A percentile compares a stretch with the other conserved stretches of the same genome.
Conservation (phyloP, 2,113 vertebrate genomes). For the Prunella fulvescens region DNA sequence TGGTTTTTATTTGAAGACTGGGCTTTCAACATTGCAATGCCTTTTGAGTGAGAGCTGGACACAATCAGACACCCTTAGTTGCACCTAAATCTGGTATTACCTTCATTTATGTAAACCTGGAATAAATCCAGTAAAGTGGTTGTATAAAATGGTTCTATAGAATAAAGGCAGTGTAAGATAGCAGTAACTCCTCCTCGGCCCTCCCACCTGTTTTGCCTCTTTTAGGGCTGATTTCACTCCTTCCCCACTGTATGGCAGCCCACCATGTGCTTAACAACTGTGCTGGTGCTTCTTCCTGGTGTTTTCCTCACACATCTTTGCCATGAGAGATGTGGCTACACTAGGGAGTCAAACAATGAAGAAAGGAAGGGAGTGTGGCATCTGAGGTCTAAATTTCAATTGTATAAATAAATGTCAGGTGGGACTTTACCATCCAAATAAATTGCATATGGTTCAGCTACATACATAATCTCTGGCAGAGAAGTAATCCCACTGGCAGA, state of each 20-base stretch:
- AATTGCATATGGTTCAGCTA: neutral
- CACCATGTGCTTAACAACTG: neutral
- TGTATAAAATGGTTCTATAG: neutral
- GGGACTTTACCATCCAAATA: neutral
- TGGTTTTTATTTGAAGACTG: neutral
- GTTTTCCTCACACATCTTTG: neutral
- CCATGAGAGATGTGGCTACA: neutral
- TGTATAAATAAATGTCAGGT: neutral
- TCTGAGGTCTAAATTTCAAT: neutral
- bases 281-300: neutral
- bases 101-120: neutral
- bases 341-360: neutral
- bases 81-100: neutral
- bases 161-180: neutral
- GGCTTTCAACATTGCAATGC: neutral
- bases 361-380: neutral
- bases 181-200: neutral
- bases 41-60: neutral
- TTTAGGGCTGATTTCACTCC: neutral
- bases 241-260: neutral
- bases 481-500: neutral
- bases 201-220: neutral
- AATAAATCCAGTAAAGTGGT: neutral
- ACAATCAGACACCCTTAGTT: neutral
- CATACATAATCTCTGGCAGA: neutral